Base-by-base conservation (phyloP, 2,888 invertebrate species). In the Digitonthophagus gazella region DNA sequence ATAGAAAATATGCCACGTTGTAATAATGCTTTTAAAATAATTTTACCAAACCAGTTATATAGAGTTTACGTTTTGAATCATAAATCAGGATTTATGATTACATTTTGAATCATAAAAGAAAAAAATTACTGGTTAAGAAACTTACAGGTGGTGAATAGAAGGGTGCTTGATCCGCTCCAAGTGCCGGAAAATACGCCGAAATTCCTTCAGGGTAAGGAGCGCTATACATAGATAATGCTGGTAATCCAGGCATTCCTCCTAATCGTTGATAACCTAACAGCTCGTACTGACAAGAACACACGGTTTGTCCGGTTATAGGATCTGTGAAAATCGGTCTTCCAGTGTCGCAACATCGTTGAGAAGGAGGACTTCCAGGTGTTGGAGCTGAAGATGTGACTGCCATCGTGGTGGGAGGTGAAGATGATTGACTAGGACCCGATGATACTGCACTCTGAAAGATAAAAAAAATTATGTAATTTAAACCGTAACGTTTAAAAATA, bases 261-360 rank as follows among this genome's bases (percentile, higher is more conserved):
- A 94, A 86, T 80, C 93, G 87, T 84, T 93, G 94, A 85, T 93
- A 93, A 84, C 90, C 90, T 78, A 95, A 88, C 77, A 95, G 89
- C 85, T 94, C 94, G 85, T 94, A 94, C 83, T 95, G 95, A 84
- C 95, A 95, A 78, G 94, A 94, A 85, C 95, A 95, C 73, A 95
- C 91, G 68, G 92, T 93, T 84, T 94, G 93, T 67, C 95, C 94
- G 75, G 93, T 93, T 76, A 94, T 87, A 58, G 95, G 95, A 84
- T 95, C 95, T 80, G 93, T 93, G 85, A 93, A 94, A 81, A 96
- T 90, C 73, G 95, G 92, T 78, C 96, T 89, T 75, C 96, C 96
- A 74, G 95, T 94, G 86, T 96, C 95, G 86, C 96, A 95, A 86
- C 96, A 95, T 78, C 94, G 84, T 72, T 87, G 84, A 69, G 84